phyloP scores from a whole-genome alignment of 2,888 invertebrate genomes.

The Oxytorus armatus region DNA sequence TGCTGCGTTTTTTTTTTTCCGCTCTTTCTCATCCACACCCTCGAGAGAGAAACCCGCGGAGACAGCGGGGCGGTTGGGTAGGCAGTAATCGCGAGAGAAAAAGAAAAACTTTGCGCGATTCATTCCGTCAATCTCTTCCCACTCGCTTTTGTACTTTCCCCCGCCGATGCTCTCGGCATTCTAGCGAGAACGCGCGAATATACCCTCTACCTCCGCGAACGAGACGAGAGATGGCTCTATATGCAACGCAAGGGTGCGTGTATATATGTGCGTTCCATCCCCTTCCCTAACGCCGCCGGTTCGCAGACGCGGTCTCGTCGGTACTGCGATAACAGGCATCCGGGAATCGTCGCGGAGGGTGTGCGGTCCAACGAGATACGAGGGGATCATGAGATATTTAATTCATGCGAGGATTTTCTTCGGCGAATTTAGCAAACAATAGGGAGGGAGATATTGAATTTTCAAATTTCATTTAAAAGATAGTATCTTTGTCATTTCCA shows the following conservation, averaged over 20 bases:
- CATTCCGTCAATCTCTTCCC: not conserved
- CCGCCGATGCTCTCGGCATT: slow-evolving; percentile 4
- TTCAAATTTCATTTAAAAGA: no score
- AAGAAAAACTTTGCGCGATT: not conserved
- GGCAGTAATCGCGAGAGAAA: not conserved
- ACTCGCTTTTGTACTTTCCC: not conserved
- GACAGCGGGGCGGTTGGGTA: not conserved
- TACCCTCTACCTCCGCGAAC: slow-evolving; percentile 9
- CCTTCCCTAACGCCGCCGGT: not conserved
- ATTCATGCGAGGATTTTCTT: not conserved
- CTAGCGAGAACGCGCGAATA: slow-evolving; percentile 29
- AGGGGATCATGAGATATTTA: slow-evolving; percentile 9
- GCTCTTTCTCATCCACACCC: slow-evolving; percentile 17
- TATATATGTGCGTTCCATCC: slow-evolving; percentile 24
- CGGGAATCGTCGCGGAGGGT: slow-evolving; percentile 55
- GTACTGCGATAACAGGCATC: slow-evolving; percentile 46
- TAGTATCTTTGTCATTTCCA: no score
- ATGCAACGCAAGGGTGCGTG: not conserved
- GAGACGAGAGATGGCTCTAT: slow-evolving; percentile 38
- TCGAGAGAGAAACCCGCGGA: slow-evolving; percentile 3
- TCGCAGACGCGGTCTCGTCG: slow-evolving; percentile 45
- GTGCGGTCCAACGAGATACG: slow-evolving; percentile 12
- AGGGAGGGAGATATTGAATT: not conserved
- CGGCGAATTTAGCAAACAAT: not conserved
- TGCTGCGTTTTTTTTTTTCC: slow-evolving; percentile 18